phyloP scores from a whole-genome alignment of 1,140 invertebrate species.

The Drosophila sproati region DNA sequence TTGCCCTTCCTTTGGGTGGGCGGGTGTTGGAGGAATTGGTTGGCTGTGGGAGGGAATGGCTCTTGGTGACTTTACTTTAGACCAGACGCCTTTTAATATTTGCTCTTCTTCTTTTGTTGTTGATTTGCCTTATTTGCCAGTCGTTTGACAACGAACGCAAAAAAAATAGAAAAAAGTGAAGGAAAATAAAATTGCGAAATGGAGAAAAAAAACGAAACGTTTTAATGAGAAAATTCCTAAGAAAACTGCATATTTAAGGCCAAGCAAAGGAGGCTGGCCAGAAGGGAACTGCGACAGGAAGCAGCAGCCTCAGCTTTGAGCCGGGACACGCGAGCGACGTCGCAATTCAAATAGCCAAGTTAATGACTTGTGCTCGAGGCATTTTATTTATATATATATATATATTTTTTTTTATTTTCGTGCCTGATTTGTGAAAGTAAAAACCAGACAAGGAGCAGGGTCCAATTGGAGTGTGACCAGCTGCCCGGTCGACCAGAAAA shows the following conservation, averaged over 20 bases:
- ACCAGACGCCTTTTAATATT: constrained; percentile 79
- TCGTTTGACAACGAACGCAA: constrained; percentile 27
- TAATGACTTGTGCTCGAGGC: constrained; percentile 75
- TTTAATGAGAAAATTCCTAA: constrained; percentile 82
- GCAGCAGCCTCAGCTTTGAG: constrained; percentile 49
- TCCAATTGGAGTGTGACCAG: constrained; percentile 23
- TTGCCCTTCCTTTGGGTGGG: constrained; percentile 34
- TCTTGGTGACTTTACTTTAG: constrained; percentile 57
- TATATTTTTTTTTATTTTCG: constrained; percentile 26
- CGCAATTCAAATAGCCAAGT: constrained; percentile 78
- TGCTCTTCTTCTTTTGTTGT: constrained; percentile 52
- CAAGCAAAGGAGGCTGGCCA: constrained; percentile 22
- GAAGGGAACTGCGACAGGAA: constrained; percentile 55
- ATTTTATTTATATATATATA: constrained; percentile 47
- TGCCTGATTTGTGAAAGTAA: constrained; percentile 73
- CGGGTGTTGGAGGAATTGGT: background rate
- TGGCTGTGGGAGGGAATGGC: constrained; percentile 1
- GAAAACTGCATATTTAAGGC: constrained; percentile 80
- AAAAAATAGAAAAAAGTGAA: constrained; percentile 17
- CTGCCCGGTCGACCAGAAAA: constrained; percentile 17
- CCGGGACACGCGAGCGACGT: background rate
- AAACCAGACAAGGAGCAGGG: constrained; percentile 22
- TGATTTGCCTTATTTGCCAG: constrained; percentile 63
- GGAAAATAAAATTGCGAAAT: constrained; percentile 40
- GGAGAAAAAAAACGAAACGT: constrained; percentile 38